Conservation (phyloP, 2,888 invertebrate genomes). For the Agriopis aurantiaria region DNA sequence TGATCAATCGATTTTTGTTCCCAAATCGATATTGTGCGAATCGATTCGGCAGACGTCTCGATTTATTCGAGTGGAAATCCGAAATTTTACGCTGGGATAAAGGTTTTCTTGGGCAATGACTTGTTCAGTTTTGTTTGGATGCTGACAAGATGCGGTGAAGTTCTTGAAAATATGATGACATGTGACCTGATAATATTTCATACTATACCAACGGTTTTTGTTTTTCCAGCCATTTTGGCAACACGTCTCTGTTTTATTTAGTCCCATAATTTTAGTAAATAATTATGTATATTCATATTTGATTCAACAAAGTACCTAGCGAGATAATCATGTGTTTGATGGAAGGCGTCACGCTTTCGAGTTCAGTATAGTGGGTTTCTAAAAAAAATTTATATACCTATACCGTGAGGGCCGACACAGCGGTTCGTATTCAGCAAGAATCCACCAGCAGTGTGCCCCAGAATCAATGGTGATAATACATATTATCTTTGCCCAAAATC, state of each 20-base stretch:
- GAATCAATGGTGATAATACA: no score
- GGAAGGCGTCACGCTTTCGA: no score
- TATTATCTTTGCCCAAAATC: no score
- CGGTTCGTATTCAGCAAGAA: no score
- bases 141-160: background rate
- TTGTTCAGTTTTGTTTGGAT: constrained; percentile 1
- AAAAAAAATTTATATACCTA: no score
- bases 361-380: no score
- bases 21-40: constrained; percentile 55
- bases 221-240: background rate
- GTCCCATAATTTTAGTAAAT: no score
- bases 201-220: background rate
- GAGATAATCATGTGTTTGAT: no score
- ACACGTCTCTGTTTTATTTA: background rate
- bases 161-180: background rate
- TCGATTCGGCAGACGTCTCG: constrained; percentile 54
- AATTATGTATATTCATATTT: no score
- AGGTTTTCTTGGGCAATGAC: constrained; percentile 23
- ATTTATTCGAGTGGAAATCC: constrained; percentile 60
- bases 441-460: no score
- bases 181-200: background rate
- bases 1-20: constrained; percentile 78
- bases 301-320: no score
- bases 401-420: no score
- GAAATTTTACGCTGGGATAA: constrained; percentile 48